phyloP scores from a whole-genome alignment of 2,797 vertebrate species.

The Leptodactylus fallax region DNA sequence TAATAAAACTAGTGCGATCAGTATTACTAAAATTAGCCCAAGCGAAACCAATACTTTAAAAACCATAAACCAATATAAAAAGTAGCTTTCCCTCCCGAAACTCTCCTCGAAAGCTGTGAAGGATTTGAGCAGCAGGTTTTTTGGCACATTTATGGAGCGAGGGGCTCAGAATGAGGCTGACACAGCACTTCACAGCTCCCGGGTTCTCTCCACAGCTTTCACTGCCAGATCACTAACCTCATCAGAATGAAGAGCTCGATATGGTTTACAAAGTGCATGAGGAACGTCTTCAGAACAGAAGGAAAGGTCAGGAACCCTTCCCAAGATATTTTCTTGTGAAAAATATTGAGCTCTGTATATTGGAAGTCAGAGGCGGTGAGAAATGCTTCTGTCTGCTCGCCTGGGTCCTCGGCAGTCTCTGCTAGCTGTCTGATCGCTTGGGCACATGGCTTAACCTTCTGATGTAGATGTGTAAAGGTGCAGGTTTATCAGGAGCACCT shows the following conservation, averaged over 20 bases:
- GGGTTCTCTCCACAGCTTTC: neutral
- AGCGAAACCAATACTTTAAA: conserved; percentile 1
- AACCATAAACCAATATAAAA: conserved; percentile 30
- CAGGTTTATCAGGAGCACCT: no score
- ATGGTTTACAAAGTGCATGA: neutral
- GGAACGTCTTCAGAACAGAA: no score
- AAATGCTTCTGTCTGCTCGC: no score
- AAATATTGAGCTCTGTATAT: no score
- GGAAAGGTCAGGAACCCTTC: no score
- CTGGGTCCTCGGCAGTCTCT: no score
- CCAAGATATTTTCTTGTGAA: no score
- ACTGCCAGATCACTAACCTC: conserved; percentile 30
- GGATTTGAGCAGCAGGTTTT: conserved; percentile 29
- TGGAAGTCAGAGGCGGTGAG: no score
- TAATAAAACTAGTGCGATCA: neutral
- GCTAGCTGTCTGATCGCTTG: no score
- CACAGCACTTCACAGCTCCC: conserved; percentile 21
- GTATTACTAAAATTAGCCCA: neutral
- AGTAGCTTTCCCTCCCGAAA: neutral
- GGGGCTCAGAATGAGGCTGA: conserved; percentile 8
- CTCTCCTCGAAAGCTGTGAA: neutral
- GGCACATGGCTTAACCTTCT: no score
- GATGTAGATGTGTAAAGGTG: no score
- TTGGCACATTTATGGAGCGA: conserved; percentile 4
- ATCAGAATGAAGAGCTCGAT: neutral